These are phyloP conservation scores for Nipponia nippon DNA, from an alignment of 2,113 vertebrate species.

Conservation along the genomic window DNA sequence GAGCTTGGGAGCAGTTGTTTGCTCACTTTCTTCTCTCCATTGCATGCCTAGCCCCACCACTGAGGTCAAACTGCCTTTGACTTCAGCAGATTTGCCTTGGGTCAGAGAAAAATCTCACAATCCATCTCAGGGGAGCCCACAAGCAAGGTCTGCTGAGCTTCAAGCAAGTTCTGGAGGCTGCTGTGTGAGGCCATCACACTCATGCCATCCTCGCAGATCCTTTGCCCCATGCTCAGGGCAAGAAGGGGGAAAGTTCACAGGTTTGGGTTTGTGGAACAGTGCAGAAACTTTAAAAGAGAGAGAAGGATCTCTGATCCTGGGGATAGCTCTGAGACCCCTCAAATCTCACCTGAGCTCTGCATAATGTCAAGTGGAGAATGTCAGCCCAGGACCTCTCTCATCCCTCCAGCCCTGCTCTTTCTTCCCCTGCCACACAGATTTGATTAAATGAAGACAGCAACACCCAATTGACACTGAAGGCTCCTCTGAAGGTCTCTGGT, in stretches of 20 bases:
- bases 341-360: not conserved
- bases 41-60: rapidly evolving
- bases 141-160: not conserved
- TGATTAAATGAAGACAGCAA: not conserved
- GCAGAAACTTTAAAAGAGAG: not conserved
- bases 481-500: not conserved
- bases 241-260: not conserved
- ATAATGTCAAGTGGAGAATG: not conserved
- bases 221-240: not conserved
- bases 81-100: not conserved
- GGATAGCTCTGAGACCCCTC: not conserved
- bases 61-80: not conserved
- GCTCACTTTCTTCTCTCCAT: not conserved
- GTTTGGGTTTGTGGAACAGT: rapidly evolving
- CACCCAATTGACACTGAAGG: not conserved
- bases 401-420: not conserved
- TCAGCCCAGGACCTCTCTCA: not conserved
- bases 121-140: not conserved
- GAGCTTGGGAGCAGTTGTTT: not conserved
- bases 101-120: not conserved
- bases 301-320: not conserved
- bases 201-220: not conserved
- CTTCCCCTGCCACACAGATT: not conserved
- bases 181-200: not conserved
- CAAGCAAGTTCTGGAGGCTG: not conserved